Evolutionary conservation across 2,797 vertebrate genomes (phyloP).

Genomic region (Crocidura indochinensis): DNA sequence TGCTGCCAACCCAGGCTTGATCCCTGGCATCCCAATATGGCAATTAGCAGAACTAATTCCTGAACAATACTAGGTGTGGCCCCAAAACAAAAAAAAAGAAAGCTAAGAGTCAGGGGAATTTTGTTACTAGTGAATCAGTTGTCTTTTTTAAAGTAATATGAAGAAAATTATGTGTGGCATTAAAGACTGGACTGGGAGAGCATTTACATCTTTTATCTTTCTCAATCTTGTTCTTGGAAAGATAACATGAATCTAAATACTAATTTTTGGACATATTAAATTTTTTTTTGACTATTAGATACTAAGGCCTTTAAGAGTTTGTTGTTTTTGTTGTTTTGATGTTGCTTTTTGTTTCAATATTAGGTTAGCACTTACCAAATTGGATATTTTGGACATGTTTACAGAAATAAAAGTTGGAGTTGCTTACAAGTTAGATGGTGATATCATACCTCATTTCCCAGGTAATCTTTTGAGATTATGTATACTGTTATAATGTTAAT

Average conservation of each 20-base stretch:
- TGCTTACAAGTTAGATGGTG: constrained; percentile 95
- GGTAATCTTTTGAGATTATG: constrained; percentile 89
- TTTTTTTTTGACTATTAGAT: background rate
- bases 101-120: background rate
- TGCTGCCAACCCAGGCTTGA: too few relatives aligned
- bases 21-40: too few relatives aligned
- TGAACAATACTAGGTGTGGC: too few relatives aligned
- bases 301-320: constrained; percentile 5
- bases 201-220: too few relatives aligned
- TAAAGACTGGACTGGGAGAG: too few relatives aligned
- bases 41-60: too few relatives aligned
- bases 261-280: too few relatives aligned
- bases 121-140: background rate
- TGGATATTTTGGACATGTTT: constrained; percentile 98
- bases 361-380: constrained; percentile 98
- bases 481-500: background rate
- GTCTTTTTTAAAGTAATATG: background rate
- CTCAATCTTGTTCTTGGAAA: too few relatives aligned
- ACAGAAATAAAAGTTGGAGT: constrained; percentile 97
- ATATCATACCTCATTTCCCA: constrained; percentile 98
- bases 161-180: constrained; percentile 18
- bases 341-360: constrained; percentile 75
- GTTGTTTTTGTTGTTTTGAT: constrained; percentile 62
- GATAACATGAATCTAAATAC: too few relatives aligned
- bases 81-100: background rate